A percentile compares a stretch with the other conserved stretches of the same genome.
phyloP scores from a whole-genome alignment of 2,888 invertebrate species.

The Aphrophora alni region DNA sequence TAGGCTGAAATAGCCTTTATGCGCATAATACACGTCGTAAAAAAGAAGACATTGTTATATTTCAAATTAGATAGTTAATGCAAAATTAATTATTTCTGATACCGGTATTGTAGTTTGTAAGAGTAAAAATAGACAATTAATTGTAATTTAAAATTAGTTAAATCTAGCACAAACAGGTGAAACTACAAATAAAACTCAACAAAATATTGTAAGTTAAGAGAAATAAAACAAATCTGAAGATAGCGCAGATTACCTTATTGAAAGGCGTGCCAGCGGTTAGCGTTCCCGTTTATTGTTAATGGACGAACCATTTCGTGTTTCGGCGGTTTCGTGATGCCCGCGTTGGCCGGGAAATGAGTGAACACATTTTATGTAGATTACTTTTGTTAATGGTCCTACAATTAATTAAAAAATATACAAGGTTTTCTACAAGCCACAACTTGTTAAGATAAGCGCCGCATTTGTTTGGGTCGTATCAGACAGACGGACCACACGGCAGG shows the following conservation, averaged over 20 bases:
- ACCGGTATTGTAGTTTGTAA: no score
- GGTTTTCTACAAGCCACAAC: constrained; percentile 28
- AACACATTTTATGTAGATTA: constrained; percentile 35
- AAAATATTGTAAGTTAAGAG: background rate
- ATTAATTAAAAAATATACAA: constrained; percentile 39
- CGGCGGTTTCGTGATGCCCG: background rate
- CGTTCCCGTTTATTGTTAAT: background rate
- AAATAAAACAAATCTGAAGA: background rate
- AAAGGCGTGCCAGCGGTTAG: background rate
- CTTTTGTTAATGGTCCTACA: constrained; percentile 38
- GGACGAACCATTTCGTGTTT: background rate
- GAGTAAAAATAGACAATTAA: no score
- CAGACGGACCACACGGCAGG: constrained; percentile 23
- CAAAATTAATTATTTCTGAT: no score
- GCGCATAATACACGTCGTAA: no score
- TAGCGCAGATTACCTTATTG: background rate
- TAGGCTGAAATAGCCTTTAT: no score
- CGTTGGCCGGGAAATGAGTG: background rate
- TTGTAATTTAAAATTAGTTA: no score
- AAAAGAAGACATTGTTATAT: no score
- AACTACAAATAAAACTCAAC: no score
- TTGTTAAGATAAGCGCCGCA: constrained; percentile 25
- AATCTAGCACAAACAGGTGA: no score
- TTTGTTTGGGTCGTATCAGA: no score
- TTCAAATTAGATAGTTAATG: no score